These are phyloP conservation scores for Morpho achilles DNA, from an alignment of 2,888 invertebrate species.

Conservation along the genomic window DNA sequence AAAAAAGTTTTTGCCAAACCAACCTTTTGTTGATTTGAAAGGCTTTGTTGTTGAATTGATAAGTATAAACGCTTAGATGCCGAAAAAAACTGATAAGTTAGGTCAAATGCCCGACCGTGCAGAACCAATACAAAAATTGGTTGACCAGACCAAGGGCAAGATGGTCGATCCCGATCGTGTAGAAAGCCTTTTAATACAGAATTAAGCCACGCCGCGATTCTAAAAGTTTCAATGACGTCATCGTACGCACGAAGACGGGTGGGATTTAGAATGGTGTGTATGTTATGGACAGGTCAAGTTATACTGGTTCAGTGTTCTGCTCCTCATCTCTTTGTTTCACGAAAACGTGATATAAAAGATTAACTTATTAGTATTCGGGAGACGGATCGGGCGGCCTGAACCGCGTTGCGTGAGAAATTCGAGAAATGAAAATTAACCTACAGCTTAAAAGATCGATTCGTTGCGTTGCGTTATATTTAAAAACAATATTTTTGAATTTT, in stretches of 20 bases:
- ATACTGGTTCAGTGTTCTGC: slow-evolving; percentile 42
- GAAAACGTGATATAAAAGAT: slow-evolving; percentile 76
- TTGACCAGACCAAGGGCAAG: no score
- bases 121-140: no score
- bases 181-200: no score
- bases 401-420: slow-evolving; percentile 48
- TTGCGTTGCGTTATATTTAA: slow-evolving; percentile 10
- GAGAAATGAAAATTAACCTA: slow-evolving; percentile 34
- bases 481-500: not conserved
- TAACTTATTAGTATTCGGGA: slow-evolving; percentile 75
- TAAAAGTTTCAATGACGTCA: not conserved
- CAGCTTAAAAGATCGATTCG: slow-evolving; percentile 25
- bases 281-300: slow-evolving; percentile 42
- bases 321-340: slow-evolving; percentile 73
- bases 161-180: no score
- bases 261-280: slow-evolving; percentile 15
- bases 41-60: no score
- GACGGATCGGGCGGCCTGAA: slow-evolving; percentile 48
- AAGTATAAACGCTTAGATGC: no score
- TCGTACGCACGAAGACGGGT: slow-evolving; percentile 27
- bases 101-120: no score
- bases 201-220: no score
- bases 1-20: no score
- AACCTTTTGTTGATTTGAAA: no score
- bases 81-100: no score